Conservation (phyloP, 23 tunicate species). For the Styela clava region DNA sequence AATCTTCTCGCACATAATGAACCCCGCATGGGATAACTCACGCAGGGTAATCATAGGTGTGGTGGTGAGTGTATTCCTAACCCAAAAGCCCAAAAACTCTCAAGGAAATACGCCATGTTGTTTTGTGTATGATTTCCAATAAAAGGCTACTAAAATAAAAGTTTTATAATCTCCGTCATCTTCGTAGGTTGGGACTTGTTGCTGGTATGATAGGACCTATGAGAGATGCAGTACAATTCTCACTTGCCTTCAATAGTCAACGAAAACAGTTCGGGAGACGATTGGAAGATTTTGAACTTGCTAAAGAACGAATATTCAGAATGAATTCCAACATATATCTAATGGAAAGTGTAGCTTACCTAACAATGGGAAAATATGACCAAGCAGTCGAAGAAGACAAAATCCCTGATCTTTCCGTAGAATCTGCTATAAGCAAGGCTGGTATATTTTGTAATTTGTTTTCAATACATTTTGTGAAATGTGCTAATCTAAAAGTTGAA, state of each 20-base stretch:
- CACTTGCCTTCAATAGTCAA: conserved; percentile 38
- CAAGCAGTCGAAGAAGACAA: conserved; percentile 37
- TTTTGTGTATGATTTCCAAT: no score
- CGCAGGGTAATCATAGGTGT: no score
- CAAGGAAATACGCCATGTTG: no score
- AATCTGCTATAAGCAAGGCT: conserved; percentile 82
- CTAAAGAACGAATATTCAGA: conserved; percentile 57
- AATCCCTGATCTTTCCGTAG: conserved; percentile 62
- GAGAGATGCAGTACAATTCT: conserved; percentile 40
- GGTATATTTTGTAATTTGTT: background rate
- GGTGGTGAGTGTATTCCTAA: no score
- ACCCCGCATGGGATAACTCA: no score
- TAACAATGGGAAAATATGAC: conserved; percentile 86
- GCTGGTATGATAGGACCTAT: conserved; percentile 71
- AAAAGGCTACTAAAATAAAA: no score
- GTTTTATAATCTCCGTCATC: no score
- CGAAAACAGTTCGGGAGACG: conserved; percentile 69
- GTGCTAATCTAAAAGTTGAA: background rate
- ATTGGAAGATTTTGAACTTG: conserved; percentile 37
- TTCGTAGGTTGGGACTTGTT: conserved; percentile 93
- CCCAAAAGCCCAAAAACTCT: no score
- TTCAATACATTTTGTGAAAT: background rate
- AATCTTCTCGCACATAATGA: no score
- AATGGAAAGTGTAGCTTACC: conserved; percentile 83
- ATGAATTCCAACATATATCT: conserved; percentile 51